Evolutionary conservation across 2,797 vertebrate species (phyloP).

Genomic region (Syngnathus rostellatus): DNA sequence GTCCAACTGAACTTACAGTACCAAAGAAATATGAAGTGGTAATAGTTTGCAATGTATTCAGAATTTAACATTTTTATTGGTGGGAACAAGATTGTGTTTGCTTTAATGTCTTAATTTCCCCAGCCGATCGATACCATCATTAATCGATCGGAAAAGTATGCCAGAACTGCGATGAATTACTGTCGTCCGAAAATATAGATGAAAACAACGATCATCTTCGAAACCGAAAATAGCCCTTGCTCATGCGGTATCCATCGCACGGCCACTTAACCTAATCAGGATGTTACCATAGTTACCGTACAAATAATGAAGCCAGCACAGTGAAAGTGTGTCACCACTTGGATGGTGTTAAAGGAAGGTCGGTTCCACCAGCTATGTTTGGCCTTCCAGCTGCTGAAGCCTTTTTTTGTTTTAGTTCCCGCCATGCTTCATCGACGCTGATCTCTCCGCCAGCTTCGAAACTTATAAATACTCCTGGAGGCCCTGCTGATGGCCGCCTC

Average conservation of each 20-base stretch:
- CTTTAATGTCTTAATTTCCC: too few species aligned
- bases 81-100: too few species aligned
- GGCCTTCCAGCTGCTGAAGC: conserved; percentile 40
- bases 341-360: conserved; percentile 35
- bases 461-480: conserved; percentile 50
- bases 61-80: too few species aligned
- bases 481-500: conserved; percentile 33
- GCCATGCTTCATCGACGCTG: conserved; percentile 49
- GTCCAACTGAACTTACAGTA: not conserved
- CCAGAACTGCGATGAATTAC: not conserved
- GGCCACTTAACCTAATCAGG: not conserved
- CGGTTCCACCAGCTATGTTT: conserved; percentile 42
- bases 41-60: too few species aligned
- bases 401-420: conserved; percentile 53
- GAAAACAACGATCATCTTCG: not conserved
- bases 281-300: not conserved
- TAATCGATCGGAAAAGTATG: too few species aligned
- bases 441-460: conserved; percentile 37
- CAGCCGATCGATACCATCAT: too few species aligned
- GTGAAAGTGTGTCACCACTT: conserved; percentile 45
- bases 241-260: not conserved
- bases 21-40: not conserved
- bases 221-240: not conserved
- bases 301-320: conserved; percentile 8
- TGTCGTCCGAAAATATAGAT: not conserved